Percentiles rank a stretch among this genome's conserved stretches.
These are phyloP conservation scores for Chrysaora quinquecirrha DNA, from an alignment of 30 jellyfish, hydroid and myxozoan genomes.

Conservation along the genomic window DNA sequence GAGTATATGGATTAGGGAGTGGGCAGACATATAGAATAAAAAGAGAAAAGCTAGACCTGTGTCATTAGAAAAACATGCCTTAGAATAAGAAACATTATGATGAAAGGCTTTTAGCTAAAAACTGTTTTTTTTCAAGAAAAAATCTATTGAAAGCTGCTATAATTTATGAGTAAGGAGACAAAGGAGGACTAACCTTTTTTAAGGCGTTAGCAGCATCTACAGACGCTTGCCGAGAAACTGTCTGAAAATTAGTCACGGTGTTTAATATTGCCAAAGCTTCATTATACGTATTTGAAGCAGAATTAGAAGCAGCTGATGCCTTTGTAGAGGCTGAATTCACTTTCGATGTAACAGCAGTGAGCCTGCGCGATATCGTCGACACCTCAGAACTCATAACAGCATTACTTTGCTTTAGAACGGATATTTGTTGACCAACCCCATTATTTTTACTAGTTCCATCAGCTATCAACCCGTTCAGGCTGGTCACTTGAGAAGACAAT, in stretches of 20 bases:
- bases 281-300: constrained; percentile 43
- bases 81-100: too few species aligned
- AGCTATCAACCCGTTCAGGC: constrained; percentile 40
- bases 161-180: too few species aligned
- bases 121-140: too few species aligned
- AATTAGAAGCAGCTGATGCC: constrained; percentile 53
- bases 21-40: too few species aligned
- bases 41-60: too few species aligned
- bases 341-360: constrained; percentile 43
- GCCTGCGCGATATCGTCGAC: constrained; percentile 76
- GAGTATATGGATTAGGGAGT: too few species aligned
- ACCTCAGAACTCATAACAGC: constrained; percentile 57
- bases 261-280: constrained; percentile 87
- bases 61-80: too few species aligned
- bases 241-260: constrained; percentile 74
- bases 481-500: constrained; percentile 34
- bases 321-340: constrained; percentile 48
- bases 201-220: constrained; percentile 85
- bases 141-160: too few species aligned
- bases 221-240: constrained; percentile 91
- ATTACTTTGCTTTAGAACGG: constrained; percentile 71
- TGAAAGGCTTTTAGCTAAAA: too few species aligned
- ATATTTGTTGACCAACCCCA: constrained; percentile 87
- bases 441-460: constrained; percentile 62
- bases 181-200: constrained; percentile 68